phyloP scores from a whole-genome alignment of 1,140 invertebrate genomes.

The Lepidurus arcticus region DNA sequence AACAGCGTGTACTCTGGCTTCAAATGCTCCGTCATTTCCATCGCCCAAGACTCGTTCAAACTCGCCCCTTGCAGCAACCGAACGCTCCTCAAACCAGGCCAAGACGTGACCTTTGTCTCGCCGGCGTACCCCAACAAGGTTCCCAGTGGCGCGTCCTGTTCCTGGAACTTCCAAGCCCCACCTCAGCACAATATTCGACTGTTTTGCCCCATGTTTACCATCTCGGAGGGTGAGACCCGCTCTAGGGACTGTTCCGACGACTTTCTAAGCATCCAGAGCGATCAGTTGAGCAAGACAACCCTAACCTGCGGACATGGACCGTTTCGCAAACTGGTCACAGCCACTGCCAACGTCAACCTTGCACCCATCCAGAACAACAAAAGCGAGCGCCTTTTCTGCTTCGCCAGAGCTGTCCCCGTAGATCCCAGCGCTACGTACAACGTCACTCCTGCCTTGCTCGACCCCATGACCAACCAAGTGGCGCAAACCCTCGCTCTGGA shows the following conservation, averaged over 20 bases:
- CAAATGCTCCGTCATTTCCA: background rate
- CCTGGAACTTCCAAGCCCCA: background rate
- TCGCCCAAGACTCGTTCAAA: background rate
- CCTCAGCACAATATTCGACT: background rate
- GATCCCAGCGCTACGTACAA: background rate
- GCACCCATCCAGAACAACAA: background rate
- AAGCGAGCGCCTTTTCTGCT: background rate
- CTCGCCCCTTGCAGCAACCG: background rate
- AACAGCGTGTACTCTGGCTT: background rate
- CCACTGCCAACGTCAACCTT: background rate
- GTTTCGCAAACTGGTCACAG: background rate
- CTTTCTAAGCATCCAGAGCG: background rate
- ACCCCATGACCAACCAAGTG: background rate
- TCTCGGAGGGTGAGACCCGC: background rate
- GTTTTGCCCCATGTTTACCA: background rate
- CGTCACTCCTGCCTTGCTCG: background rate
- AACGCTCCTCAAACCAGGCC: background rate
- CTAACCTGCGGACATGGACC: background rate
- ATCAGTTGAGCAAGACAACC: background rate
- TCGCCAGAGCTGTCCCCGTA: background rate
- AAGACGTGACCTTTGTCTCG: background rate
- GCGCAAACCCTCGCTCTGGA: background rate
- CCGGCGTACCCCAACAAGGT: background rate
- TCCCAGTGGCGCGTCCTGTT: background rate
- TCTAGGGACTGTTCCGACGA: background rate